Evolutionary conservation across 1,140 invertebrate genomes (phyloP).

Genomic region (Drosophila dunni): DNA sequence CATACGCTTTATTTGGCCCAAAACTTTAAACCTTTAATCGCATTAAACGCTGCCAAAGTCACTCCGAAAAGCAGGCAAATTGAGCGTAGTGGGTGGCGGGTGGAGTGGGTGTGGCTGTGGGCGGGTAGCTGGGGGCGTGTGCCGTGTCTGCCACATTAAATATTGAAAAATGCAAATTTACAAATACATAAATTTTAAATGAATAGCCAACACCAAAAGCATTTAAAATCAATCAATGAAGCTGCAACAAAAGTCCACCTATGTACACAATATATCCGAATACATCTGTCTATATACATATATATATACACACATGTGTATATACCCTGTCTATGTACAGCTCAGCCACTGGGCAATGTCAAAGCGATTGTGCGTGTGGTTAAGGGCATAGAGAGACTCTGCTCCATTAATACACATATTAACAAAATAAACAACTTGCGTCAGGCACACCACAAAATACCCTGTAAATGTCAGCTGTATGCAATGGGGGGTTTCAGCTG

Average conservation of each 20-base stretch:
- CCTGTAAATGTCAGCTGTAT: slow-evolving; percentile 10
- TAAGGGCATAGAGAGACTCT: slow-evolving; percentile 16
- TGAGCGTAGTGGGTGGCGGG: not conserved
- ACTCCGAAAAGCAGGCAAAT: slow-evolving; percentile 7
- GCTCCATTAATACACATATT: slow-evolving; percentile 40
- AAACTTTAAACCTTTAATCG: slow-evolving; percentile 82
- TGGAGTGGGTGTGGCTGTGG: not conserved
- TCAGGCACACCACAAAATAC: slow-evolving; percentile 19
- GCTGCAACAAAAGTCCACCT: slow-evolving; percentile 26
- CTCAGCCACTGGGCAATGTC: slow-evolving; percentile 32
- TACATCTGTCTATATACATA: not conserved
- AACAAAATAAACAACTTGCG: slow-evolving; percentile 50
- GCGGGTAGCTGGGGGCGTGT: not conserved
- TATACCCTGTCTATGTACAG: slow-evolving; percentile 1
- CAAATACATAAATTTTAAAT: slow-evolving; percentile 76
- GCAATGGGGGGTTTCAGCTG: not conserved
- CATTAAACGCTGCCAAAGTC: slow-evolving; percentile 76
- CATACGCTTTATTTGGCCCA: slow-evolving; percentile 74
- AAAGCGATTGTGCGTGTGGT: slow-evolving; percentile 20
- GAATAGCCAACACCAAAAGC: slow-evolving; percentile 73
- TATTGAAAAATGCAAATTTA: slow-evolving; percentile 79
- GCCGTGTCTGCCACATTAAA: slow-evolving; percentile 64
- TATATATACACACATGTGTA: slow-evolving; percentile 2
- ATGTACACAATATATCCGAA: slow-evolving; percentile 12
- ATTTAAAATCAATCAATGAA: slow-evolving; percentile 78